Evolutionary conservation across 2,888 invertebrate species (phyloP), one percentile per base, ranked within the genome.

Genomic region (Perizoma flavofasciatum): DNA sequence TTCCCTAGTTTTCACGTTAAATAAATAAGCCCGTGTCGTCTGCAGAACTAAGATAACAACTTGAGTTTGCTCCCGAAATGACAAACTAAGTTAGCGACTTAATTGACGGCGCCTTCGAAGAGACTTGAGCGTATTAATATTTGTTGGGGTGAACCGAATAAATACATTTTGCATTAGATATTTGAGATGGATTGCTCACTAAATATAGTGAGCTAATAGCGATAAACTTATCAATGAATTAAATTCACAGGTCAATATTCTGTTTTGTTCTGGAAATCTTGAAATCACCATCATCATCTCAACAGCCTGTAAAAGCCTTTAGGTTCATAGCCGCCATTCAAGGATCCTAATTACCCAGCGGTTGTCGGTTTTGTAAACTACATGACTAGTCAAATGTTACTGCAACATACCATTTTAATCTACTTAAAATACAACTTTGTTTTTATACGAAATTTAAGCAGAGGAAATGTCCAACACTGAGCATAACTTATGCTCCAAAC

Each of bases 11-110:
- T 70, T 72, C 70, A 73, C 74, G 75, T 74, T 79, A 74, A 79
- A 79, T 82, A 83, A 84, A 84, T 81, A 82, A 81, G 74, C 75
- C 67, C 65, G 64, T 64, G 68, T 69, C 77, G 79, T 78, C 86
- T 87, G 86, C 85, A 85, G 84, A 82, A 83, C 81, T 83, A 79
- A 82, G 86, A 86, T 86, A 86, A 83, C 84, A 82, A 73, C 70
- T 63, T 60, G 59, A 65, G 71, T 68, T 72, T 71, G 71, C 69
- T 65, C 71, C 73, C 73, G 67, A 74, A 81, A 76, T 74, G 79
- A 71, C 77, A 77, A 81, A 81, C 78, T 79, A 75, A 82, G 81
- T 83, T 80, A 77, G 67, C 68, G 66, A 69, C 74, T 79, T 82
- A 82, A 83, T 82, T 81, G 82, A 79, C 76, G 78, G 58, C 60